These are phyloP conservation scores for Oceanodroma tethys DNA, from an alignment of 2,113 vertebrate species.

Conservation along the genomic window DNA sequence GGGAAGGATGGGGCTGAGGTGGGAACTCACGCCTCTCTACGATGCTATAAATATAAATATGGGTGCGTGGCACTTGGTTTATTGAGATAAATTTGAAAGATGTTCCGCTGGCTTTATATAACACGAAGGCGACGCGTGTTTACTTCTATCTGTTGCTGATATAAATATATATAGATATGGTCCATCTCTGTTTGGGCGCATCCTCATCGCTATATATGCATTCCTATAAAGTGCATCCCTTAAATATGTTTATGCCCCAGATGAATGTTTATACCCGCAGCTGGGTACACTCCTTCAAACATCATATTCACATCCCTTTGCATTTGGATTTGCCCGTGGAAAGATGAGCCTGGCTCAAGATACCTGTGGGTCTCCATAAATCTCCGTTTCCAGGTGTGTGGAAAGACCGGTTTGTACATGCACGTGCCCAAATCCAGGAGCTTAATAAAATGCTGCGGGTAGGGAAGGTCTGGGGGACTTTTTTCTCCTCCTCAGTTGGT, in stretches of 20 bases:
- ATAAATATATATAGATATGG: not conserved
- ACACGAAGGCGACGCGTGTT: rapidly evolving
- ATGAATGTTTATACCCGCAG: rapidly evolving
- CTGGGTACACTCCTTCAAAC: not conserved
- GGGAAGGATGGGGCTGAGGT: not conserved
- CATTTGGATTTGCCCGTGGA: not conserved
- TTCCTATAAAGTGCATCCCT: not conserved
- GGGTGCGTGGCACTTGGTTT: not conserved
- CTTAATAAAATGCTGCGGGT: not conserved
- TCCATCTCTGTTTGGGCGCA: not conserved
- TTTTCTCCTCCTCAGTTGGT: not conserved
- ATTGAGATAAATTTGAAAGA: not conserved
- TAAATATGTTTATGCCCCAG: not conserved
- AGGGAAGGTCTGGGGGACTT: not conserved
- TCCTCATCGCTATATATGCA: not conserved
- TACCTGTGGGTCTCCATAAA: not conserved
- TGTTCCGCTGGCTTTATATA: not conserved
- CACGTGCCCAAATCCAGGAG: not conserved
- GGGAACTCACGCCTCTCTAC: rapidly evolving
- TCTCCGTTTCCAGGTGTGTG: not conserved
- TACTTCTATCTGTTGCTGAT: not conserved
- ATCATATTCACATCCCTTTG: no score
- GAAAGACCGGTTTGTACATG: not conserved
- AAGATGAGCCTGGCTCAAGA: not conserved
- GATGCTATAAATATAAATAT: not conserved